Percentiles rank a stretch among this genome's conserved stretches.
phyloP scores from a whole-genome alignment of 2,797 vertebrate genomes.

The Brachyrhaphis roseni region DNA sequence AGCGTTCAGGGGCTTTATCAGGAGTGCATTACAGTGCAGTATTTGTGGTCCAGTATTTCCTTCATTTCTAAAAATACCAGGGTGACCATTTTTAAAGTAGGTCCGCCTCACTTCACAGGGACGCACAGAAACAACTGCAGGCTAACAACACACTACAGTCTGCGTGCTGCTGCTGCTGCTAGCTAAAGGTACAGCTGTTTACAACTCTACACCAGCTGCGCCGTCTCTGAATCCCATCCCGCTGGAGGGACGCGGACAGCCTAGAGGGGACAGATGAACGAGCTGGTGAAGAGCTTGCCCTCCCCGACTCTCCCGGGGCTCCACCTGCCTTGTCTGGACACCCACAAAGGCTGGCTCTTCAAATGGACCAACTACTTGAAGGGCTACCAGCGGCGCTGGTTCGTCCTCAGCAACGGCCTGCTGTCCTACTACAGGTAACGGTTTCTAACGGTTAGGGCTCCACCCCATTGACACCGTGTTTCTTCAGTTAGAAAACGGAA shows the following conservation, averaged over 20 bases:
- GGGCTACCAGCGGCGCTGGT: conserved; percentile 92
- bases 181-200: conserved; percentile 52
- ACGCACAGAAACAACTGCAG: conserved; percentile 51
- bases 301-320: conserved; percentile 73
- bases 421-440: conserved; percentile 84
- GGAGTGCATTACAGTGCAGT: conserved; percentile 38
- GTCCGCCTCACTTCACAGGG: conserved; percentile 1
- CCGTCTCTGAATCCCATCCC: conserved; percentile 18
- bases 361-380: conserved; percentile 99
- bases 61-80: not conserved
- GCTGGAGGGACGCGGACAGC: conserved; percentile 6
- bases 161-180: conserved; percentile 19
- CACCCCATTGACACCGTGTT: not conserved
- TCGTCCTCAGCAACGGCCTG: conserved; percentile 85
- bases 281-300: conserved; percentile 76
- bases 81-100: conserved; percentile 6
- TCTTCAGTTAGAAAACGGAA: not conserved
- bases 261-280: conserved; percentile 69
- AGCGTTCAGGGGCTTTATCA: conserved; percentile 29
- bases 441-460: conserved; percentile 1
- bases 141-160: conserved; percentile 43
- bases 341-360: conserved; percentile 91
- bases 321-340: conserved; percentile 73
- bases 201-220: conserved; percentile 34
- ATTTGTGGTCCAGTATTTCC: not conserved